Percentiles rank a stretch among this genome's conserved stretches.
Conservation (phyloP, 2,113 vertebrate species). For the Cyphomyrus discorhynchus region DNA sequence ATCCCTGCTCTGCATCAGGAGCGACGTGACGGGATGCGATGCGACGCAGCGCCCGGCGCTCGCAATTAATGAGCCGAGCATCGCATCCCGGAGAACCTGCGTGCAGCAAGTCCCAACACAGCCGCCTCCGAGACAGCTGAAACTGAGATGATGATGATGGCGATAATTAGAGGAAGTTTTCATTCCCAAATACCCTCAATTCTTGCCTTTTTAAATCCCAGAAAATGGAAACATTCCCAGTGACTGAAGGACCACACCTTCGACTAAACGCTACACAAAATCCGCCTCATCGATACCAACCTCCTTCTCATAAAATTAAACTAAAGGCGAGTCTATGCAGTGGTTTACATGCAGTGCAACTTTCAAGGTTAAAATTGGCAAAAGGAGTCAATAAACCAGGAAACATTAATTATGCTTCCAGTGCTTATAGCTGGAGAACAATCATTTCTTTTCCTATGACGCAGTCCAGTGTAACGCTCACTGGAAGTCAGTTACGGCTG, state of each 20-base stretch:
- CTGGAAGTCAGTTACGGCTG: not conserved
- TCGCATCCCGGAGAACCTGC: not conserved
- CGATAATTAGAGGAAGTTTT: not conserved
- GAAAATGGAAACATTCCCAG: not conserved
- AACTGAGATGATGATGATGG: not conserved
- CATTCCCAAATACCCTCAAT: not conserved
- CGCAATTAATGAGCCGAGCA: slow-evolving; percentile 24
- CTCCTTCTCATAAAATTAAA: not conserved
- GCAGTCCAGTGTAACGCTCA: not conserved
- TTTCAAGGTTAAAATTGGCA: not conserved
- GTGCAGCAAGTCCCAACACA: slow-evolving; percentile 11
- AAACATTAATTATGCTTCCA: not conserved
- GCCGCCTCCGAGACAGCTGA: slow-evolving; percentile 3
- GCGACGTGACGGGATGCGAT: slow-evolving; percentile 25
- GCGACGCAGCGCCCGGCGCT: slow-evolving; percentile 5
- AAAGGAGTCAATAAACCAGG: not conserved
- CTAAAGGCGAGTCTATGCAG: not conserved
- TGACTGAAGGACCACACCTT: not conserved
- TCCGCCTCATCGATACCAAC: not conserved
- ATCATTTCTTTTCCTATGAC: not conserved
- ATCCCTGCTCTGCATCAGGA: slow-evolving; percentile 21
- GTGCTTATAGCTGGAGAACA: not conserved
- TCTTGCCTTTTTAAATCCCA: not conserved
- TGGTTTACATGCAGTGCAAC: not conserved
- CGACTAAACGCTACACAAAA: not conserved